Evolutionary conservation across 2,797 vertebrate species (phyloP), one percentile per base, ranked within the genome.

Genomic region (Loriculus beryllinus): DNA sequence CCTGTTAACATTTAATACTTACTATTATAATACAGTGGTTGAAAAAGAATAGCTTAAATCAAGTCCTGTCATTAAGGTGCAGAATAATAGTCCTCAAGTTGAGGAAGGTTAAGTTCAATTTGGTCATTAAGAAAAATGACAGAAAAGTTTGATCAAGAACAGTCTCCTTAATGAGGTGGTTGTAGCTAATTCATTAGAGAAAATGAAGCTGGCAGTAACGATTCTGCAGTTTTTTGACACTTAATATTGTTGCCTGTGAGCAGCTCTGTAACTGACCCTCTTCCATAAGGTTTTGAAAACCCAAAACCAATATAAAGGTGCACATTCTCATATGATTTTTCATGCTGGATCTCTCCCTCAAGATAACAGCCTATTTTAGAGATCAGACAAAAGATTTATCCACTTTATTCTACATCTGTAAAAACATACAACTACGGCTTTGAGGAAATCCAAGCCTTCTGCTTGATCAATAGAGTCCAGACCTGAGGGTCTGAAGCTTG

Each of bases 101-200:
- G 52, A 89, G 49, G 49, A 49, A 83, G 81, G 68, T 88, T 78
- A 93, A 92, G 90, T 82, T 90, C 68, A 82, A 82, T 80, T 74
- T 78, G 52, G 48, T 64, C 51, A 75, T 94, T 91, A 93, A 87
- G 82, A 90, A 94, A 95, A 85, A 60, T 71, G 83, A 42, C 88
- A 87, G 80, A 69, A 87, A 84, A 90, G 48, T 91, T 84, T 77
- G 83, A 82, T 90, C 83, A 90, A 49, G 83, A 77, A 13, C 19
- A 54, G 57, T 35, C 8, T 82, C 56, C 51, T 77, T 85, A 94
- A 93, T 51, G 45, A 93, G 71, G 60, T 68, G 39, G 52, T 19
- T 74, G 68, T 68, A 85, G 69, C n/a, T 60, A 64, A n/a, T 77
- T 88, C 17, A 59, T 60, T 54, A 80, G 29, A 60, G 77, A 77